These are phyloP conservation scores for Forbesichthys papilliferus DNA, from an alignment of 2,113 vertebrate genomes.

Conservation along the genomic window DNA sequence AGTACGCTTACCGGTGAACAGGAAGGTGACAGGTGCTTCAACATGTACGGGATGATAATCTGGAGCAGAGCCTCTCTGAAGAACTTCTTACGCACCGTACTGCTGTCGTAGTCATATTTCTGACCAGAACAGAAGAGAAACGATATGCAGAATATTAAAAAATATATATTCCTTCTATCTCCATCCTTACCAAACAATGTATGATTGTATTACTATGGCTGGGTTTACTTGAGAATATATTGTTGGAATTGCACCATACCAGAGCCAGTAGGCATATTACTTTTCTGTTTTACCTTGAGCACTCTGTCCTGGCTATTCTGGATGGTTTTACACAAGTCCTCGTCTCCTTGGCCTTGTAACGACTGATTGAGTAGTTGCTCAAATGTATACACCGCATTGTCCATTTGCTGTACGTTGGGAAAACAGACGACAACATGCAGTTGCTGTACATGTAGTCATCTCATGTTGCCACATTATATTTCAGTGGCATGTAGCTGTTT, in stretches of 20 bases:
- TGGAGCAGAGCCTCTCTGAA: constrained; percentile 96
- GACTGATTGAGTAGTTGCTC: constrained; percentile 94
- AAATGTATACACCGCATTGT: constrained; percentile 90
- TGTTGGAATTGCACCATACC: too few species aligned
- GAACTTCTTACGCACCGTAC: constrained; percentile 94
- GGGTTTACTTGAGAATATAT: background rate
- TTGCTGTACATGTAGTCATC: too few species aligned
- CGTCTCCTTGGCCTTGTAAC: constrained; percentile 78
- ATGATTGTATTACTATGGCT: background rate
- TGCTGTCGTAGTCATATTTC: constrained; percentile 98
- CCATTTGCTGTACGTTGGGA: constrained; percentile 87
- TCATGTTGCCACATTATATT: too few species aligned
- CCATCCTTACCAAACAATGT: background rate
- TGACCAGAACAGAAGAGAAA: constrained; percentile 48
- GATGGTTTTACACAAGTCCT: constrained; percentile 87
- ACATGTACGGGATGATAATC: constrained; percentile 95
- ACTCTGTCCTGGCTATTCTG: constrained; percentile 93
- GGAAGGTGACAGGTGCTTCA: constrained; percentile 87
- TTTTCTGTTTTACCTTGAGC: constrained; percentile 84
- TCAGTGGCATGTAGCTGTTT: background rate
- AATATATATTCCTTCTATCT: too few species aligned
- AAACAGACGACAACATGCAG: background rate
- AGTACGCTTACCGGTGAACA: constrained; percentile 81
- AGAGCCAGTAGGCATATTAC: too few species aligned
- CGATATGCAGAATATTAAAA: too few species aligned